Percentiles rank a stretch among this genome's conserved stretches.
These are phyloP conservation scores for Psococerastis gibbosa DNA, from an alignment of 2,888 invertebrate species.

Conservation along the genomic window DNA sequence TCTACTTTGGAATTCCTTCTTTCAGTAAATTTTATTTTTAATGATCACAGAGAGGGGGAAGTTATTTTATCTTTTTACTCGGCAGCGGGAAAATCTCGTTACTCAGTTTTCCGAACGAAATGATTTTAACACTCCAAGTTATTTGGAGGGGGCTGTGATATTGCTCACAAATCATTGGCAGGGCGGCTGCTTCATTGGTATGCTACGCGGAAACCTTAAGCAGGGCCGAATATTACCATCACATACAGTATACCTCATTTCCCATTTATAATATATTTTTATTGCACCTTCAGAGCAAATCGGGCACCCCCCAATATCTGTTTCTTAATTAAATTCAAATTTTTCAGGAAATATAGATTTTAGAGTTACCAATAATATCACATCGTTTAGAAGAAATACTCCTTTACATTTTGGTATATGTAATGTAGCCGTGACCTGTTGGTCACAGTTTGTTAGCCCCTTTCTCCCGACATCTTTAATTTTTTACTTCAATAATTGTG, in stretches of 20 bases:
- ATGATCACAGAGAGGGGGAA: slow-evolving; percentile 13
- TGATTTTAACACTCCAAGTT: slow-evolving; percentile 11
- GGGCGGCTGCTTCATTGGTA: slow-evolving; percentile 23
- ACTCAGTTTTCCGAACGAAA: slow-evolving; percentile 10
- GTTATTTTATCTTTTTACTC: slow-evolving; percentile 18
- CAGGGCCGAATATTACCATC: neutral
- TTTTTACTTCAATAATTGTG: too few relatives aligned
- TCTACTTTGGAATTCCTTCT: slow-evolving; percentile 17
- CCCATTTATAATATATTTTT: too few relatives aligned
- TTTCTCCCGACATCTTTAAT: too few relatives aligned
- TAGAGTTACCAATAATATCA: too few relatives aligned
- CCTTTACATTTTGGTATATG: too few relatives aligned
- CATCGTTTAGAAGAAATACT: too few relatives aligned
- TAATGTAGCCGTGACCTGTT: too few relatives aligned
- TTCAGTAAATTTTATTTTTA: slow-evolving; percentile 11
- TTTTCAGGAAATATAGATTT: too few relatives aligned
- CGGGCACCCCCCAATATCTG: slow-evolving; percentile 20
- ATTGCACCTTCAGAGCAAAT: slow-evolving; percentile 34
- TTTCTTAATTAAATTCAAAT: slow-evolving; percentile 13
- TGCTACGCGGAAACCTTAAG: slow-evolving; percentile 19
- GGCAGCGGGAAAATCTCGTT: slow-evolving; percentile 16
- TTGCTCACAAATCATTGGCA: slow-evolving; percentile 27
- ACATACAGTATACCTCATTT: too few relatives aligned
- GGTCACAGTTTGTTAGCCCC: too few relatives aligned
- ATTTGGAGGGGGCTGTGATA: slow-evolving; percentile 21